Conservation (phyloP, 2,113 vertebrate species). For the Brachionichthys hirsutus region DNA sequence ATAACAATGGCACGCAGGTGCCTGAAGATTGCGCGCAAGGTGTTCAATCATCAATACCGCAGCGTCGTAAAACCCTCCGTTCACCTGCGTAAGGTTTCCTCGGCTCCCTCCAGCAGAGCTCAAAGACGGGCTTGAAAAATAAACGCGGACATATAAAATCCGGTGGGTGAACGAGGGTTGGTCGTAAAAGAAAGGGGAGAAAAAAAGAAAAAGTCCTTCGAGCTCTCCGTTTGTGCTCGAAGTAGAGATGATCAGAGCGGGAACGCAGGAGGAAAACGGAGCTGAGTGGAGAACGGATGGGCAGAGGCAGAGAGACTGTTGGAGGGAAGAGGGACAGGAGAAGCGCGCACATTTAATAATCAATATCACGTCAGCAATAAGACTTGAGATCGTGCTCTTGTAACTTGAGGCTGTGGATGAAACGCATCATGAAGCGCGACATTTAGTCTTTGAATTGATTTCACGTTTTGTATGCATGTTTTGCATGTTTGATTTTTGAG, state of each 20-base stretch:
- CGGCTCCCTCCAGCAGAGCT: constrained; percentile 25
- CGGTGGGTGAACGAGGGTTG: constrained; percentile 6
- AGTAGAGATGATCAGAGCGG: constrained; percentile 20
- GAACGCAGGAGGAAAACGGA: constrained; percentile 18
- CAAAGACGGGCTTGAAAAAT: constrained; percentile 15
- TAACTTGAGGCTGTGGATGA: background rate
- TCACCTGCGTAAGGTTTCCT: constrained; percentile 64
- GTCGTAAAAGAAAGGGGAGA: constrained; percentile 2
- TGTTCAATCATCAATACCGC: constrained; percentile 68
- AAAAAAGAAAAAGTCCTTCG: constrained; percentile 15
- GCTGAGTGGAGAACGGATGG: constrained; percentile 27
- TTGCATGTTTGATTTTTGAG: background rate
- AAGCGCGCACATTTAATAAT: constrained; percentile 60
- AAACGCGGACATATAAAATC: constrained; percentile 33
- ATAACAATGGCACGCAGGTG: constrained; percentile 1
- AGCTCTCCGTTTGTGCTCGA: constrained; percentile 21
- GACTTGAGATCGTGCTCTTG: constrained; percentile 31
- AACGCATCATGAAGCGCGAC: too few relatives aligned
- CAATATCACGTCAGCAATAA: constrained; percentile 54
- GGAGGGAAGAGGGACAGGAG: constrained; percentile 19
- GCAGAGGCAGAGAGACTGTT: constrained; percentile 6
- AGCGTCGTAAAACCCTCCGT: constrained; percentile 56
- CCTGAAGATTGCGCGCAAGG: constrained; percentile 43
- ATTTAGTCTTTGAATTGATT: too few relatives aligned
- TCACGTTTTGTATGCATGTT: too few relatives aligned